Evolutionary conservation across 2,797 vertebrate genomes (phyloP), one percentile per base, ranked within the genome.

Genomic region (Aythya fuligula): DNA sequence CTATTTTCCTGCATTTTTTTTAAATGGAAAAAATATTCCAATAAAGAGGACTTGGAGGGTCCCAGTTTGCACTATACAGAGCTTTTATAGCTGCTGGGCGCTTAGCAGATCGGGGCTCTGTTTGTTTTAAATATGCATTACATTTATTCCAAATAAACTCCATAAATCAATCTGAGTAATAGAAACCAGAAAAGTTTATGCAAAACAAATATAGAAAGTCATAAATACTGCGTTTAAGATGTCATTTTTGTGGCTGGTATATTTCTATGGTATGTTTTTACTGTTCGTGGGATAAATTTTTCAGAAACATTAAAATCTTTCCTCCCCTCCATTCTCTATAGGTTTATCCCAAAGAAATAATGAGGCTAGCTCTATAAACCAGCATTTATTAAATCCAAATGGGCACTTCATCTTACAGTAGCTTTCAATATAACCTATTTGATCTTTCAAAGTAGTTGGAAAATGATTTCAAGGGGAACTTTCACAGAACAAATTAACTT

Each of bases 401-500:
- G 92, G 91, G 64, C 58, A 66, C 78, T 90, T 89, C 95, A 79
- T 72, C 56, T 93, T 80, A 94, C 84, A 58, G 96, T 78, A 86
- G 96, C 96, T 87, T 95, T 94, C 83, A 95, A 80, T 83, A 95
- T 84, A 94, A 90, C 80, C 92, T 94, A 96, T 93, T 83, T 93
- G 94, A 92, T 96, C 95, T 95, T 82, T 83, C 57, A 76, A 71
- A 90, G 89, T 80, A 76, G 74, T 83, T 92, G 94, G 94, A 90
- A 94, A 92, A 89, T 73, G 45, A 89, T 92, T 75, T 80, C 78
- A 84, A 93, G 88, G 85, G 78, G 38, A 80, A 65, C 74, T 91
- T 97, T 93, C 77, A 53, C 22, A 67, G 69, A 89, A 82, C 78
- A 96, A 96, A 97, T 96, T 92, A 83, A 96, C 87, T 94, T 91